Conservation (phyloP, 2,888 invertebrate species). For the Chydorus sphaericus region DNA sequence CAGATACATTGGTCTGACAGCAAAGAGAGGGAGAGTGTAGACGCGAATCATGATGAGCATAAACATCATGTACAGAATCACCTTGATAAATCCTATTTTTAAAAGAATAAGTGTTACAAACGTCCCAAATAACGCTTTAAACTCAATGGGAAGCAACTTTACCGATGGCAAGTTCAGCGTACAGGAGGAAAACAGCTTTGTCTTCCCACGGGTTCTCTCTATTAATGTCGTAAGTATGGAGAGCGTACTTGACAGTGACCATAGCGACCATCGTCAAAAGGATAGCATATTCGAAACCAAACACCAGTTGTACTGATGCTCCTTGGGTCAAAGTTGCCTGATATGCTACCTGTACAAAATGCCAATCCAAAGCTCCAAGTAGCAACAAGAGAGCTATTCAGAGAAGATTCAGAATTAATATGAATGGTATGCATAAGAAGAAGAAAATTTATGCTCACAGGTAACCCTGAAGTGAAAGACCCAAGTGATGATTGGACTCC, state of each 20-base stretch:
- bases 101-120: too few species aligned
- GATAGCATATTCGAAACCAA: slow-evolving; percentile 98
- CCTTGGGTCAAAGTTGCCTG: slow-evolving; percentile 82
- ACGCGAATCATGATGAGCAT: slow-evolving; percentile 92
- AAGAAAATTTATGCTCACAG: slow-evolving; percentile 36
- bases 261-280: slow-evolving; percentile 82
- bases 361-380: slow-evolving; percentile 66
- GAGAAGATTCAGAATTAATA: slow-evolving; percentile 11
- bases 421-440: neutral
- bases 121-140: too few species aligned
- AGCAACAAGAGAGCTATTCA: slow-evolving; percentile 50
- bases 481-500: slow-evolving; percentile 91
- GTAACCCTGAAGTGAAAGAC: slow-evolving; percentile 85
- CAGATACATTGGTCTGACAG: slow-evolving; percentile 97
- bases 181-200: slow-evolving; percentile 92
- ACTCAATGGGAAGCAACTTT: slow-evolving; percentile 20
- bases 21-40: slow-evolving; percentile 93
- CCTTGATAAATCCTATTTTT: slow-evolving; percentile 44
- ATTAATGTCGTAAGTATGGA: slow-evolving; percentile 75
- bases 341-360: slow-evolving; percentile 86
- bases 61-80: slow-evolving; percentile 75
- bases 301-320: slow-evolving; percentile 93
- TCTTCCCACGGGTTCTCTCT: slow-evolving; percentile 98
- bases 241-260: slow-evolving; percentile 77
- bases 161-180: slow-evolving; percentile 92